These are phyloP conservation scores for Chelonoidis abingdonii DNA, from an alignment of 2,113 vertebrate genomes.

Conservation along the genomic window DNA sequence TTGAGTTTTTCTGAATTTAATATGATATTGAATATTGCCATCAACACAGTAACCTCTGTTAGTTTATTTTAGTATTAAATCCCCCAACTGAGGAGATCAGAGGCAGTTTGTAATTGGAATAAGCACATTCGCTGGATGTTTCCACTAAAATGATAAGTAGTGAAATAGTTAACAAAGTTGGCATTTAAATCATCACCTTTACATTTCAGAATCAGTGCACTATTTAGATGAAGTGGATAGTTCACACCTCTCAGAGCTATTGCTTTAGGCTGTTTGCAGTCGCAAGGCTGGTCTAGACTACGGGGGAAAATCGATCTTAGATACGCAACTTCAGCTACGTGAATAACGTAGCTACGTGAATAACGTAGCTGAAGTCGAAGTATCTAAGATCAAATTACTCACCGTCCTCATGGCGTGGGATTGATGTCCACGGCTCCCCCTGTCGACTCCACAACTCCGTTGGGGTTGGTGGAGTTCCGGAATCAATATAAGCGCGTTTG, in stretches of 20 bases:
- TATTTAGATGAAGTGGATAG: background rate
- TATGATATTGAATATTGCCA: background rate
- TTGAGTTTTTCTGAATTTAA: accelerated
- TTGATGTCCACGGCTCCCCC: too few relatives aligned
- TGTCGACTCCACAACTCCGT: too few relatives aligned
- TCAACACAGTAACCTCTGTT: background rate
- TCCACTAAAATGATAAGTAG: background rate
- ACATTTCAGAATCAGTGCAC: background rate
- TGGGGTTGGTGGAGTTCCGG: too few relatives aligned
- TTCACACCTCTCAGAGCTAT: background rate
- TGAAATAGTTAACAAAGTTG: background rate
- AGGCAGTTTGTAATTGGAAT: background rate
- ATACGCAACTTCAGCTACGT: too few relatives aligned
- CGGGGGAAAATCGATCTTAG: too few relatives aligned
- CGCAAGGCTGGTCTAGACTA: too few relatives aligned
- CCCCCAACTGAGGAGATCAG: background rate
- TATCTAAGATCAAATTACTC: too few relatives aligned
- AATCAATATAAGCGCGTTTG: too few relatives aligned
- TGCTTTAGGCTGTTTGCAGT: background rate
- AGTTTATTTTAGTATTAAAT: background rate
- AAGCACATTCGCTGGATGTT: background rate
- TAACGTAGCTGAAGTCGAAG: too few relatives aligned
- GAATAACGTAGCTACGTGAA: too few relatives aligned
- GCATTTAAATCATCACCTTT: background rate
- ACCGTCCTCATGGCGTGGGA: too few relatives aligned